Evolutionary conservation across 2,888 invertebrate genomes (phyloP).

Genomic region (Synanthedon andrenaeformis): DNA sequence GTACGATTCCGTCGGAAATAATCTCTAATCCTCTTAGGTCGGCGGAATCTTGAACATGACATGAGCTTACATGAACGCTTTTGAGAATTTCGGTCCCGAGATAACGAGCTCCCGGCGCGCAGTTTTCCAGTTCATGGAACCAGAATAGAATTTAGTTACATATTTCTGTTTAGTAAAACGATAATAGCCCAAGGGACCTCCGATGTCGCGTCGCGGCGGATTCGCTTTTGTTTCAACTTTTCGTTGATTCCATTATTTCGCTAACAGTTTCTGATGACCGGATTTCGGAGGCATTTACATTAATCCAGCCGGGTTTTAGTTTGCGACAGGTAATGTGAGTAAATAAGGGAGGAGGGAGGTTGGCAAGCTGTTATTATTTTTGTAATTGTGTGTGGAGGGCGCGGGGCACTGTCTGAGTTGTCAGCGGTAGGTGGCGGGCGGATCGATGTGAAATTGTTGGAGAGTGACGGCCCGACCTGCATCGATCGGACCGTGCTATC

Average conservation of each 20-base stretch:
- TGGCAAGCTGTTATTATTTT: neutral
- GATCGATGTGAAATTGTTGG: neutral
- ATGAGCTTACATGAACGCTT: conserved; percentile 15
- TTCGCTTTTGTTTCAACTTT: conserved; percentile 4
- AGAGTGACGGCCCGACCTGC: conserved; percentile 6
- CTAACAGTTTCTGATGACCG: neutral
- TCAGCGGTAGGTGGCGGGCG: neutral
- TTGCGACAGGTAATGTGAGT: neutral
- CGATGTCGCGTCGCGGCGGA: conserved; percentile 2
- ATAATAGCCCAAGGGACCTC: conserved; percentile 11
- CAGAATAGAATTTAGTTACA: conserved; percentile 44
- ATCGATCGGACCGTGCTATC: conserved; percentile 7
- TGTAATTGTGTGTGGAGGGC: conserved; percentile 1
- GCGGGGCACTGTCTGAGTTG: neutral
- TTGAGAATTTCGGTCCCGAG: conserved; percentile 13
- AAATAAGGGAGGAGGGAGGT: neutral
- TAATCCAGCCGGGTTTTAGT: neutral
- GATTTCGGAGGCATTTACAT: neutral
- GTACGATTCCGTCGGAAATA: conserved; percentile 15
- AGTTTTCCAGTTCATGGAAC: conserved; percentile 40
- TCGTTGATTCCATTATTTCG: neutral
- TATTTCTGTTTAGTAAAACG: conserved; percentile 37
- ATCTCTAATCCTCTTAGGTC: conserved; percentile 21
- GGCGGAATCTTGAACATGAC: conserved; percentile 18
- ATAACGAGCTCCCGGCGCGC: conserved; percentile 15